Evolutionary conservation across 2,797 vertebrate species (phyloP), one percentile per base, ranked within the genome.

Genomic region (Gallinago solitaria): DNA sequence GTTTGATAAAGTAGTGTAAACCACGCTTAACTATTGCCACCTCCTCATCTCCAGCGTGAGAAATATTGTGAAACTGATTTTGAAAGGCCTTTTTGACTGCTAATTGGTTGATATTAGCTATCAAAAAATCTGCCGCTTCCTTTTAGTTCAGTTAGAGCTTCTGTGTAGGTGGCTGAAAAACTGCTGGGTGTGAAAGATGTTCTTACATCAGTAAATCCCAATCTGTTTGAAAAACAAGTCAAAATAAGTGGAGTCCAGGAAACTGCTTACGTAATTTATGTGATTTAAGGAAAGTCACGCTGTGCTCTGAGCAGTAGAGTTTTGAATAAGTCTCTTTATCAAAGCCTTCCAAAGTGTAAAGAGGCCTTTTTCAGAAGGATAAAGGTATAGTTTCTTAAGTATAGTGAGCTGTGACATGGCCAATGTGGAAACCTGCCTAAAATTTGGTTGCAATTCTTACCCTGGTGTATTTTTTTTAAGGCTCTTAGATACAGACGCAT

Each of bases 71-170:
- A 59, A 77, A 33, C 43, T 37, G 5, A 30, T 90, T 76, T 27
- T 54, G 79, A 82, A 47, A 76, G 57, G 77, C 88, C 59, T 69
- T 91, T 85, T 87, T 70, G 75, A 20, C 87, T 23, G 13, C 70
- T 93, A 87, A 78, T 87, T 94, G 93, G 43, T 83, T 95, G 87
- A 94, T 91, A 60, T 2, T 47, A 78, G 69, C 70, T 63, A 82
- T 86, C 73, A 85, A 48, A 48, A 88, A 86, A 88, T 83, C 54
- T 65, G 65, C 59, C 8, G 25, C 80, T 94, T 93, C 30, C 84
- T 71, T 88, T 65, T 27, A 57, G 82, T 53, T 93, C 53, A 30
- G 51, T 88, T 12, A 6, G 43, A 91, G 91, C 82, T 77, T 70
- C 84, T 35, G 50, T 43, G 83, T 92, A 79, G 90, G 86, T 63